These are phyloP conservation scores for Sebastes cheni DNA, from an alignment of 2,797 vertebrate species.

Conservation along the genomic window DNA sequence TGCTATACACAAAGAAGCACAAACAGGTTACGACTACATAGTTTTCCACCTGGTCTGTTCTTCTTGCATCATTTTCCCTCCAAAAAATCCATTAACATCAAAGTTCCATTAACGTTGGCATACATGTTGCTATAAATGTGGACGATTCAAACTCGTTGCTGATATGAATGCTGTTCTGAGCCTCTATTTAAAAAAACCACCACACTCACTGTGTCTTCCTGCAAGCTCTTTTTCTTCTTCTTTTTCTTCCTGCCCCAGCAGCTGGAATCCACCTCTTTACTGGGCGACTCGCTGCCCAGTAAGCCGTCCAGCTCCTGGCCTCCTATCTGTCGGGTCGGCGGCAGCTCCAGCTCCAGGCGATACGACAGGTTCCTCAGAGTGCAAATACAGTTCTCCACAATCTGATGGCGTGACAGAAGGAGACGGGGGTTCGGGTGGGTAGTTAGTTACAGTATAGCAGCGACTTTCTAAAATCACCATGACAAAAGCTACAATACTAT, in stretches of 20 bases:
- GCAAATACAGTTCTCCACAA: conserved; percentile 99
- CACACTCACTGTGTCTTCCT: conserved; percentile 91
- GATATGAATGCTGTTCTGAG: background rate
- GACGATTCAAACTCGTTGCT: background rate
- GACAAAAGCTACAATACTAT: conserved; percentile 34
- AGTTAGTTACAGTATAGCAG: background rate
- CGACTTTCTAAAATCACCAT: conserved; percentile 36
- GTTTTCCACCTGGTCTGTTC: background rate
- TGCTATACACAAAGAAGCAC: background rate
- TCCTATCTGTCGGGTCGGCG: conserved; percentile 87
- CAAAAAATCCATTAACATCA: background rate
- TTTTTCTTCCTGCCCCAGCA: conserved; percentile 98
- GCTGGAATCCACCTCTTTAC: conserved; percentile 92
- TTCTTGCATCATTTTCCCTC: background rate
- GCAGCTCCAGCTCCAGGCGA: conserved; percentile 94
- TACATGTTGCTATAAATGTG: background rate
- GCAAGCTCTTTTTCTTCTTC: conserved; percentile 92
- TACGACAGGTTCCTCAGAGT: conserved; percentile 97
- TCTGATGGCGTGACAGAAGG: conserved; percentile 77
- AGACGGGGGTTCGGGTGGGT: conserved; percentile 2
- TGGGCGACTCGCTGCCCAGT: conserved; percentile 89
- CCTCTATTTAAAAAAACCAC: background rate
- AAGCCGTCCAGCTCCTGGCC: conserved; percentile 91
- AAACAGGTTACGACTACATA: background rate
- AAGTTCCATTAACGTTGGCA: background rate